phyloP scores from a whole-genome alignment of 2,888 invertebrate genomes.

The Monochamus alternatus region DNA sequence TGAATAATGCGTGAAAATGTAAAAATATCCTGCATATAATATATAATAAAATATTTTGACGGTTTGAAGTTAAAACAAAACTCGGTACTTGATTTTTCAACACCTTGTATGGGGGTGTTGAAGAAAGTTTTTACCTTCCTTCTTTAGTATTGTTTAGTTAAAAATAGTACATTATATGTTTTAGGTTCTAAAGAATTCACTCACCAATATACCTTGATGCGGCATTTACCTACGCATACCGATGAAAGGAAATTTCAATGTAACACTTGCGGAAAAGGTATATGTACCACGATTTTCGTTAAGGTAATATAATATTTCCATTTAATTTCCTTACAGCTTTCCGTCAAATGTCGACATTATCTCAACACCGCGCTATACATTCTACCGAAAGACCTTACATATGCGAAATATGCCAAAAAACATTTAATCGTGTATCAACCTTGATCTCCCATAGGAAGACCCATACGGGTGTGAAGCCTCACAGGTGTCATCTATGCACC shows the following conservation, averaged over 20 bases:
- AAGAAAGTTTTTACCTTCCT: too few species aligned
- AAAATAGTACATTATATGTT: slow-evolving; percentile 35
- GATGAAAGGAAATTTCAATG: slow-evolving; percentile 86
- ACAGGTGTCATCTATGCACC: slow-evolving; percentile 82
- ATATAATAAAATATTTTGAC: too few species aligned
- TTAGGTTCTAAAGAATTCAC: slow-evolving; percentile 82
- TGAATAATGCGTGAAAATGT: too few species aligned
- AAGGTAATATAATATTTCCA: neutral
- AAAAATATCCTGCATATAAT: too few species aligned
- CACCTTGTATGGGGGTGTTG: too few species aligned
- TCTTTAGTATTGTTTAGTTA: too few species aligned
- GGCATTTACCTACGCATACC: slow-evolving; percentile 84
- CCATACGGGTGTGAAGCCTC: slow-evolving; percentile 82
- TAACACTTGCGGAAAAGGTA: slow-evolving; percentile 79
- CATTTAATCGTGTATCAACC: slow-evolving; percentile 86
- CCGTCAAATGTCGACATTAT: slow-evolving; percentile 82
- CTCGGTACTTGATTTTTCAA: too few species aligned
- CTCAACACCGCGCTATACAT: slow-evolving; percentile 86
- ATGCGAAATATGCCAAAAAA: slow-evolving; percentile 84
- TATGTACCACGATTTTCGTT: slow-evolving; percentile 14
- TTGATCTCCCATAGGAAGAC: slow-evolving; percentile 86
- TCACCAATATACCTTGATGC: slow-evolving; percentile 84
- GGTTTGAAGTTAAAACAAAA: too few species aligned
- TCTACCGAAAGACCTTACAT: slow-evolving; percentile 83
- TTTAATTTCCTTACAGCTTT: slow-evolving; percentile 71